Base-by-base conservation (phyloP, 2,797 vertebrate species). In the Pseudotriccus pelzelni region DNA sequence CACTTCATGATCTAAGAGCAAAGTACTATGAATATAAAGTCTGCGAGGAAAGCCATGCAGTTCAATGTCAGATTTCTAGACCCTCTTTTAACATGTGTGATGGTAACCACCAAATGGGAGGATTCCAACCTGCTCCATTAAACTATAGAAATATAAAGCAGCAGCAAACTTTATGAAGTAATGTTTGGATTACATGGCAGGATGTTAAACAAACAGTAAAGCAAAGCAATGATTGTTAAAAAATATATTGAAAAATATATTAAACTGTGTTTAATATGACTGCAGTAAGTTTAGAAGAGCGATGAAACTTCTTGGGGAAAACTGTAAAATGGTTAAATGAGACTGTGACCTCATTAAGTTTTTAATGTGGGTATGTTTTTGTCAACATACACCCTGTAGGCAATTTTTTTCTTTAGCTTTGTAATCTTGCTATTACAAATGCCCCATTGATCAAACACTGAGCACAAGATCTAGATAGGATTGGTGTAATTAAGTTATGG, bases 361-460 rank as follows among this genome's bases (percentile, higher is more conserved):
- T 95, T 96, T 96, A 96, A 96, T 81, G 62, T 62, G 83, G 68
- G 39, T 91, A 52, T 88, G 72, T 69, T 96, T 96, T 95, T 90
- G 90, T 94, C 86, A 62, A 49, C 63, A 56, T 36, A 79, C 39
- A 83, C 69, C 23, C 89, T 82, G 72, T 64, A 62, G 47, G 53
- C 89, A 86, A 21, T 47, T 68, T 37, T 62, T 52, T 66, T 88
- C 47, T 70, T 25, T 10, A 49, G 50, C 66, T 88, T 50, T 28
- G 10, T 87, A 60, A 70, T 92, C 67, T 82, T 79, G 67, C 69
- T 91, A 16, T 90, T 93, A 96, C 87, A 97, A 94, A 95, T 86
- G 69, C 53, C 39, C 78, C 81, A 89, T 84, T 97, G 93, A 96
- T 91, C 47, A 74, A 85, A 76, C 46, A 43, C 53, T 76, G 68